Conservation (phyloP, 2,888 invertebrate species). For the Andrena fulva region DNA sequence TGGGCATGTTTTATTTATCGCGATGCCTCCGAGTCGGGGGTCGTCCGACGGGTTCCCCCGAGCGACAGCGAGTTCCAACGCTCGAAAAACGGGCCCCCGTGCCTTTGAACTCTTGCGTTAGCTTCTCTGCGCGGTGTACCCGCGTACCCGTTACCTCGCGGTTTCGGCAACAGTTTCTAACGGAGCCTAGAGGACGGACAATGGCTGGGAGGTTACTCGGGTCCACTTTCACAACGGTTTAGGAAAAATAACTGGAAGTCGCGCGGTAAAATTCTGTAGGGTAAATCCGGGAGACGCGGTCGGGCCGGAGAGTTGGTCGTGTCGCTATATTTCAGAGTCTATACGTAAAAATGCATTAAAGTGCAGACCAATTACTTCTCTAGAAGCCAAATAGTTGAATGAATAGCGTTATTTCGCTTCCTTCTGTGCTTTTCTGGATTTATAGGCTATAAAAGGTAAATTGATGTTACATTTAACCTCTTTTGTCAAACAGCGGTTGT, state of each 20-base stretch:
- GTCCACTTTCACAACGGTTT: neutral
- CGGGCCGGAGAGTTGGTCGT: too few relatives aligned
- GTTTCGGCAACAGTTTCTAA: constrained; percentile 62
- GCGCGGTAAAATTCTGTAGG: neutral
- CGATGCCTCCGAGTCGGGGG: constrained; percentile 38
- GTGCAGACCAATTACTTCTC: too few relatives aligned
- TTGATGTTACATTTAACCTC: too few relatives aligned
- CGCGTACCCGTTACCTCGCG: constrained; percentile 63
- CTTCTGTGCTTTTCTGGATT: too few relatives aligned
- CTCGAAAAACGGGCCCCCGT: constrained; percentile 5
- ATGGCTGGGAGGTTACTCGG: neutral
- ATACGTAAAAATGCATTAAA: too few relatives aligned
- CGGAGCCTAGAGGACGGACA: constrained; percentile 34
- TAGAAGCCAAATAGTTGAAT: too few relatives aligned
- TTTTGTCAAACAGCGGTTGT: too few relatives aligned
- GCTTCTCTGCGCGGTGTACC: constrained; percentile 32
- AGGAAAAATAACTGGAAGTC: neutral
- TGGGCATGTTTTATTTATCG: constrained; percentile 63
- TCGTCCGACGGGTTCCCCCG: constrained; percentile 48
- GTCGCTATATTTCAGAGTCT: too few relatives aligned
- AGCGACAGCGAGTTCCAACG: constrained; percentile 34
- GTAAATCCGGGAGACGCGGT: too few relatives aligned
- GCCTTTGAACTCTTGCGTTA: constrained; percentile 15
- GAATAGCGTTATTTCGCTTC: too few relatives aligned
- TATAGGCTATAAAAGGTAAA: too few relatives aligned